Evolutionary conservation across 2,113 vertebrate species (phyloP).

Genomic region (Pituophis catenifer): DNA sequence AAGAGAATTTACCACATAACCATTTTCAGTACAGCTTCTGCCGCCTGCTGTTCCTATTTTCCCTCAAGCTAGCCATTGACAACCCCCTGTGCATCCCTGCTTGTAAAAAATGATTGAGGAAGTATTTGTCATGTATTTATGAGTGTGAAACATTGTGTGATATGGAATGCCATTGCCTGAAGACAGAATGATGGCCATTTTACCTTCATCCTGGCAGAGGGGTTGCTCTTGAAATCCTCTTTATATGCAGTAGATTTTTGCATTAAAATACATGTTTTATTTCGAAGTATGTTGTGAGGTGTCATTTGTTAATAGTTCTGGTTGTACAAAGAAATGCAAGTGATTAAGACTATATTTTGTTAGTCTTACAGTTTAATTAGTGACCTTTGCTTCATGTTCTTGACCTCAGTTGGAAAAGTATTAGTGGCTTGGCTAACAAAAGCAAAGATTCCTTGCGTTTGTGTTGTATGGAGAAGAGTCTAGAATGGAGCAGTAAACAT

Average conservation of each 20-base stretch:
- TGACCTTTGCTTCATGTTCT: conserved; percentile 57
- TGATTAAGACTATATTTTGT: conserved; percentile 67
- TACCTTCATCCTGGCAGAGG: conserved; percentile 71
- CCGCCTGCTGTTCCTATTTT: conserved; percentile 93
- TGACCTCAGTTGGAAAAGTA: conserved; percentile 55
- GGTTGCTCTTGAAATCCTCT: conserved; percentile 73
- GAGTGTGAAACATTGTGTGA: conserved; percentile 92
- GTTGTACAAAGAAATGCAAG: conserved; percentile 62
- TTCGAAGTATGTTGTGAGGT: conserved; percentile 66
- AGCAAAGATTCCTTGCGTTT: conserved; percentile 55
- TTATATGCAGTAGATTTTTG: conserved; percentile 71
- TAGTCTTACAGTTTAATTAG: conserved; percentile 62
- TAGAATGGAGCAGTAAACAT: conserved; percentile 41
- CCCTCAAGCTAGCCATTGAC: conserved; percentile 92
- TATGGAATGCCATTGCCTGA: conserved; percentile 89
- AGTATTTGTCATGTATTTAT: conserved; percentile 99
- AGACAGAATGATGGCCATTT: conserved; percentile 82
- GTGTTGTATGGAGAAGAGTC: conserved; percentile 33
- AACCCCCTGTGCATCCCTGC: conserved; percentile 95
- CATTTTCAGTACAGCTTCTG: conserved; percentile 92
- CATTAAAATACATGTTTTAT: conserved; percentile 70
- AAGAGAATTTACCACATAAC: conserved; percentile 92
- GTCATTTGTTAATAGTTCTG: conserved; percentile 59
- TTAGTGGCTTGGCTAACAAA: conserved; percentile 47
- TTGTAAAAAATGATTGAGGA: conserved; percentile 99